A percentile compares a stretch with the other conserved stretches of the same genome.
Evolutionary conservation across 2,888 invertebrate genomes (phyloP).

Genomic region (Polia nebulosa): DNA sequence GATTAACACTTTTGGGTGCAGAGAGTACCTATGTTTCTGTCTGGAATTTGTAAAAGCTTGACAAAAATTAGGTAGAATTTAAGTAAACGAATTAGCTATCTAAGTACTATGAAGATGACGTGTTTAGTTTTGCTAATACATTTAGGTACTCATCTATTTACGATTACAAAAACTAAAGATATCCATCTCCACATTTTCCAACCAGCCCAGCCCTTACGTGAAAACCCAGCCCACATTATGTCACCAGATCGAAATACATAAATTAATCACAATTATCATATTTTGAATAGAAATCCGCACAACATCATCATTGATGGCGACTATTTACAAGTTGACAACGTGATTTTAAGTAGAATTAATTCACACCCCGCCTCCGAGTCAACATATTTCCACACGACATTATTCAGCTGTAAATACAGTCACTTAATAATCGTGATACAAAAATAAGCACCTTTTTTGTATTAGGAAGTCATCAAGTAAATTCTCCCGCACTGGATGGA

Average conservation of each 20-base stretch:
- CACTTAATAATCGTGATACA: conserved; percentile 83
- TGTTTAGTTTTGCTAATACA: no score
- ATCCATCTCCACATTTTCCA: conserved; percentile 25
- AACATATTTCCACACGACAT: conserved; percentile 79
- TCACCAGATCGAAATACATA: conserved; percentile 22
- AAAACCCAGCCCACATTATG: conserved; percentile 31
- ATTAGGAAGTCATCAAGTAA: no score
- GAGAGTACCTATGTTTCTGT: neutral
- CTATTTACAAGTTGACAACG: conserved; percentile 51
- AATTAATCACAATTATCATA: conserved; percentile 48
- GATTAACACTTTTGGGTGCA: neutral
- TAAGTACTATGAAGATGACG: no score
- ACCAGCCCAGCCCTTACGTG: conserved; percentile 11
- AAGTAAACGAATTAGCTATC: no score
- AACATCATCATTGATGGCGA: conserved; percentile 27
- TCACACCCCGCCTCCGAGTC: conserved; percentile 78
- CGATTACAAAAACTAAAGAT: neutral
- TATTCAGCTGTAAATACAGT: conserved; percentile 76
- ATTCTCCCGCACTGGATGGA: no score
- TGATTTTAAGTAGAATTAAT: conserved; percentile 70
- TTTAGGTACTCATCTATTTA: no score
- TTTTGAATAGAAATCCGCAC: conserved; percentile 29
- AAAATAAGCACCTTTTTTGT: conserved; percentile 82
- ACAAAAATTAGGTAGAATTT: neutral
- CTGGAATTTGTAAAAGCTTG: neutral